Base-by-base conservation (phyloP, 1,140 invertebrate genomes). In the Uloborus diversus region DNA sequence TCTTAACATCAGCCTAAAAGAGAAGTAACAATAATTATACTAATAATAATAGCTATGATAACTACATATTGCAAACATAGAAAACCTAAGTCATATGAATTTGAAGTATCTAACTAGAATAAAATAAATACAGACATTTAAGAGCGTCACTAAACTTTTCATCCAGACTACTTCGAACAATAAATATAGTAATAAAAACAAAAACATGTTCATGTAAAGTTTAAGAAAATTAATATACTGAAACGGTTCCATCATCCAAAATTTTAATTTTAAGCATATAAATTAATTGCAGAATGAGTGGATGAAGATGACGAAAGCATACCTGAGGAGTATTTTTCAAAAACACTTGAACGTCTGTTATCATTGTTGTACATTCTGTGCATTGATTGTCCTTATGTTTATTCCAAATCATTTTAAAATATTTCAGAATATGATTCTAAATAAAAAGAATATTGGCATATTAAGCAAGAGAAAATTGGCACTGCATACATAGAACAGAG, bases 361-460 rank as follows among this genome's bases (percentile, higher is more conserved):
- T 42, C 57, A 68, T 62, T 28, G 28, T 49, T 5, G 82, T 82
- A 91, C 89, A 30, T 85, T 86, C 14, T 94, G 83, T 35, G 94
- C 83, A 56, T 89, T 86, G 85, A 94, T 92, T 81, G 57, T 53
- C 13, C 4, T 66, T 75, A 4, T 64, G 27, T 9, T 7, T 42
- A 2, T 33, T 25, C 3, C 65, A 14, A 56, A 37, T 23, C n/a
- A 56, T 32, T 30, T 20, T 56, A 3, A 78, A 23, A 57, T 56
- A 35, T 30, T 66, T 78, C 23, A 56, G 66, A 11, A 66, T 28
- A 13, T 28, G 61, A 28, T 65, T 65, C 73, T 78, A 53, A 32
- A 75, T 7, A 35, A 56, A 33, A 9, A 56, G 23, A 69, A 9
- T 17, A 53, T n/a, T n/a, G n/a, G n/a, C n/a, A n/a, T n/a, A n/a